These are phyloP conservation scores for Bugulina stolonifera DNA, from an alignment of 2,888 invertebrate genomes.

Conservation along the genomic window DNA sequence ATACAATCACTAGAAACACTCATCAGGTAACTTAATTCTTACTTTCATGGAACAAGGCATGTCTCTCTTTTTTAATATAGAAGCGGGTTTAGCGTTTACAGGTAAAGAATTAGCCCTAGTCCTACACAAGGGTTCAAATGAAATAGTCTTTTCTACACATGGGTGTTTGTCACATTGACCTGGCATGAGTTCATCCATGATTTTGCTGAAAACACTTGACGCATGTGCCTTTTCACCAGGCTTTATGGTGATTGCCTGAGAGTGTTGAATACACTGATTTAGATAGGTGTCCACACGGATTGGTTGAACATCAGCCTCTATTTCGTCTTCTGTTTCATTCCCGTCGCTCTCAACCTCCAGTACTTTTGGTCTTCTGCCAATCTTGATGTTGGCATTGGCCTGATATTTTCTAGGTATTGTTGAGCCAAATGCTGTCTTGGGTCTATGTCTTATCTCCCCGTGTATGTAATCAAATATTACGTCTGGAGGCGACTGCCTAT, in stretches of 20 bases:
- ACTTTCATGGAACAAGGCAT: neutral
- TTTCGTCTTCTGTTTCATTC: neutral
- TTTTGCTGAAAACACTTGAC: neutral
- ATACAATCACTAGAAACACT: no score
- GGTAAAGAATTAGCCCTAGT: neutral
- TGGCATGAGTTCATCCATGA: constrained; percentile 11
- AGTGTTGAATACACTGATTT: neutral
- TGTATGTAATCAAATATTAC: constrained; percentile 12
- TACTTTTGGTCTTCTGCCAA: neutral
- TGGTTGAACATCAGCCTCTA: neutral
- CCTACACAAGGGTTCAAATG: neutral
- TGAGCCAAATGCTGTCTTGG: constrained; percentile 23
- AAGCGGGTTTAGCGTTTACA: neutral
- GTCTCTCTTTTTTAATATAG: neutral
- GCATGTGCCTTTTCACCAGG: neutral
- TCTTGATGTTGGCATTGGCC: neutral
- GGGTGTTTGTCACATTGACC: neutral
- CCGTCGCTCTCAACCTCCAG: neutral
- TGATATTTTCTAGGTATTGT: neutral
- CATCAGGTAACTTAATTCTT: neutral
- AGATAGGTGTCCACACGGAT: neutral
- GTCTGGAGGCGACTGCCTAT: no score
- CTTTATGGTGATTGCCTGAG: neutral
- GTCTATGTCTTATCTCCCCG: constrained; percentile 4
- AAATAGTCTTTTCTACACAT: no score